Base-by-base conservation (phyloP, 2,113 vertebrate genomes). In the Axis porcinus region DNA sequence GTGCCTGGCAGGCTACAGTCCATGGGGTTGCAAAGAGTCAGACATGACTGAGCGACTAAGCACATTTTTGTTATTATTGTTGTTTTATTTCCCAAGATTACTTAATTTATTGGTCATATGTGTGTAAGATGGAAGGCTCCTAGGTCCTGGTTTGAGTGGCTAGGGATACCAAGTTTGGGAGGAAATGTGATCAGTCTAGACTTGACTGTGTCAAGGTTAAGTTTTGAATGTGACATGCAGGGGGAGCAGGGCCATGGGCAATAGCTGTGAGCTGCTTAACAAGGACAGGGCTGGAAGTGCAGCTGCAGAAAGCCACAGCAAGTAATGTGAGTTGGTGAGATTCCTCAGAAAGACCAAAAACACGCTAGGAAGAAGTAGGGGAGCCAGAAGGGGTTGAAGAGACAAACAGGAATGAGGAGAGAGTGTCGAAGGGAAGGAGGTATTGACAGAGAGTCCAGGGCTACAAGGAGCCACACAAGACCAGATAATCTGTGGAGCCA, bases 71-170 rank as follows among this genome's bases (percentile, higher is more conserved):
- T 36, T 55, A 13, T 40, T 43, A 6, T 67, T 36, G 52, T 89
- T 81, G 57, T 33, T 45, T 43, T 87, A 8, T 97, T 86, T 86
- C 55, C 91, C 19, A 45, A 52, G 55, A 54, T 87, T 54, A 82
- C 33, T 64, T 55, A 43, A 45, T 2, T 13, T 15, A n/a, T 79
- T 86, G 33, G 27, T 60, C 52, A 55, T 12, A 14, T 25, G 1
- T 12, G 13, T 21, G 30, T 40, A 58, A 70, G 64, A 70, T 2
- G 15, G 15, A 67, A 62, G 25, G 12, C 13, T 40, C 25, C 21
- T 23, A 76, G 36, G 3, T 50, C 52, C 70, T 58, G 7, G 27
- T 28, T 45, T 17, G 7, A 85, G 45, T 23, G 55, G 11, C 33
- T 3, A 62, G 12, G 57, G 70, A 36, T 33, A 54, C 28, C 43